Conservation (phyloP, 2,888 invertebrate species). For the Drosophila ezoana region DNA sequence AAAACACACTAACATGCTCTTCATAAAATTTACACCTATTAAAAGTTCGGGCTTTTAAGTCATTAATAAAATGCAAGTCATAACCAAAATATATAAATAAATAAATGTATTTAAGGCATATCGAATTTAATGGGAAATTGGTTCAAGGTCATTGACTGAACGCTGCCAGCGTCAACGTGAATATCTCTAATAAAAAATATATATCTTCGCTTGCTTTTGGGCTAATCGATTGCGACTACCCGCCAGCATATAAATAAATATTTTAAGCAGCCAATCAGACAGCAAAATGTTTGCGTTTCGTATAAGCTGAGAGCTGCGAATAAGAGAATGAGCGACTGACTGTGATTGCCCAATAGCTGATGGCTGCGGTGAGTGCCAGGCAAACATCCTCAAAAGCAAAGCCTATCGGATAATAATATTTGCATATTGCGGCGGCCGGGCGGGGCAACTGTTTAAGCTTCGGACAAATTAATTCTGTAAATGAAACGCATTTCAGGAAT, state of each 20-base stretch:
- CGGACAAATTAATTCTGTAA: constrained; percentile 60
- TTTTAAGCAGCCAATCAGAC: constrained; percentile 29
- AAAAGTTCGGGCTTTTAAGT: constrained; percentile 41
- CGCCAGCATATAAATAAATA: constrained; percentile 44
- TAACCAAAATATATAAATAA: constrained; percentile 34
- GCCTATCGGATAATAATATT: constrained; percentile 53
- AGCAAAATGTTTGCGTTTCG: constrained; percentile 62
- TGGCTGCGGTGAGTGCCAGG: constrained; percentile 21
- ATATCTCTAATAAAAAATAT: constrained; percentile 12
- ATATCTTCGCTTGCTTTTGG: constrained; percentile 39
- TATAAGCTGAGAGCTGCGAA: constrained; percentile 25
- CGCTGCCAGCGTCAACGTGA: constrained; percentile 31
- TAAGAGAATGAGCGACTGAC: not conserved
- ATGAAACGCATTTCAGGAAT: constrained; percentile 54
- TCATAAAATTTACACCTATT: constrained; percentile 53
- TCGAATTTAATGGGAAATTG: constrained; percentile 60
- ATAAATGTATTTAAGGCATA: constrained; percentile 16
- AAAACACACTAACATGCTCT: constrained; percentile 12
- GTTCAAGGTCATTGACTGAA: constrained; percentile 79
- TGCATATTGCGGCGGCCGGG: constrained; percentile 42
- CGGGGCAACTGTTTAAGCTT: constrained; percentile 11
- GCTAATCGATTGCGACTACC: constrained; percentile 61
- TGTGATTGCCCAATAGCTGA: constrained; percentile 46
- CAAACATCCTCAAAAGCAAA: constrained; percentile 48
- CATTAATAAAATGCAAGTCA: constrained; percentile 54